Evolutionary conservation across 2,113 vertebrate species (phyloP).

Genomic region (Ceyx melanurus): DNA sequence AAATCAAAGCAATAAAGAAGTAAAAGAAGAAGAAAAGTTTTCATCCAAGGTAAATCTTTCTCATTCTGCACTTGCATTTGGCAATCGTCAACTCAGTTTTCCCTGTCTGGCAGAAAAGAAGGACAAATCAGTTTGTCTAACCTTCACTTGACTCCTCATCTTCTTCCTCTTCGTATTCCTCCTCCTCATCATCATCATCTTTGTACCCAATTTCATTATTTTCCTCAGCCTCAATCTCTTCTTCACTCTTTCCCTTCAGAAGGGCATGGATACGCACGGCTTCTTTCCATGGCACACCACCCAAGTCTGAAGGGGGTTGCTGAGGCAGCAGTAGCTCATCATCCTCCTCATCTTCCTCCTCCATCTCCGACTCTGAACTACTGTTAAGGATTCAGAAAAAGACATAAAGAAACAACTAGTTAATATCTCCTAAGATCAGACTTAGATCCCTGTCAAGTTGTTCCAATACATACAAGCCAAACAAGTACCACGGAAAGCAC

Average conservation of each 20-base stretch:
- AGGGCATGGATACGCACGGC: slow-evolving; percentile 89
- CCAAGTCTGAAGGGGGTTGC: slow-evolving; percentile 83
- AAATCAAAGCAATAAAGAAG: not conserved
- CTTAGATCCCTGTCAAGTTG: not conserved
- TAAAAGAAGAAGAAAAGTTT: not conserved
- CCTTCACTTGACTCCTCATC: slow-evolving; percentile 88
- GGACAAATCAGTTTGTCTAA: slow-evolving; percentile 55
- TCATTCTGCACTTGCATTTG: not conserved
- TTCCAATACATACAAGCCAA: not conserved
- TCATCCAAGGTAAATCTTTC: not conserved
- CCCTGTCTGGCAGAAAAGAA: not conserved
- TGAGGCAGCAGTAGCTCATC: slow-evolving; percentile 69
- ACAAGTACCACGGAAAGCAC: not conserved
- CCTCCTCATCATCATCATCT: slow-evolving; percentile 57
- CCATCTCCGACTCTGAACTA: slow-evolving; percentile 97
- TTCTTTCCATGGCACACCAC: slow-evolving; percentile 93
- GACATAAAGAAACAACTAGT: not conserved
- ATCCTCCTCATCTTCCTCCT: slow-evolving; percentile 79
- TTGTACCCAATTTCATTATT: slow-evolving; percentile 54
- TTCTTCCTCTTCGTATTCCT: slow-evolving; percentile 70
- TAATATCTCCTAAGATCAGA: not conserved
- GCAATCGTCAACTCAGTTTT: not conserved
- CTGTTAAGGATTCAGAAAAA: slow-evolving; percentile 67
- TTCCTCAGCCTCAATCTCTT: slow-evolving; percentile 67
- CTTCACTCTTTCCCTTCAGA: slow-evolving; percentile 79